Conservation (phyloP, 37 sponge, comb jelly and placozoan species). For the Aplysina aerophoba region DNA sequence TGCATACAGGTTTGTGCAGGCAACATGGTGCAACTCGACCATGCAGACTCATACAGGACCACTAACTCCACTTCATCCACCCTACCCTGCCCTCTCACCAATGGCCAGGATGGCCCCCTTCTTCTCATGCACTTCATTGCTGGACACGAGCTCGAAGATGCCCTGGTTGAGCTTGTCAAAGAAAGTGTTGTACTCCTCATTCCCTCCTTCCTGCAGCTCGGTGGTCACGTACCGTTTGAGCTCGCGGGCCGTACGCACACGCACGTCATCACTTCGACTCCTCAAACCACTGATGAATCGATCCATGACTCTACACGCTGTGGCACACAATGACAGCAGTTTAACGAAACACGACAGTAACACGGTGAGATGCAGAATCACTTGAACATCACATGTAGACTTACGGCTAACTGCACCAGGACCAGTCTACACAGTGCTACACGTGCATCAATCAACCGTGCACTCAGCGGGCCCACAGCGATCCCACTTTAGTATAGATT, state of each 20-base stretch:
- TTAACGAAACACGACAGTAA: too few relatives aligned
- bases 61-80: neutral
- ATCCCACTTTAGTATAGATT: too few relatives aligned
- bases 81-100: constrained; percentile 53
- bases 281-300: constrained; percentile 57
- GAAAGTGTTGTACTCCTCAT: constrained; percentile 56
- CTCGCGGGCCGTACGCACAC: constrained; percentile 70
- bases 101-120: constrained; percentile 94
- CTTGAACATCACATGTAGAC: too few relatives aligned
- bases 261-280: constrained; percentile 65
- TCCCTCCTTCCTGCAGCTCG: constrained; percentile 79
- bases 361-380: too few relatives aligned
- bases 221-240: constrained; percentile 78
- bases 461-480: too few relatives aligned
- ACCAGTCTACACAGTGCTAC: too few relatives aligned
- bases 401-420: too few relatives aligned
- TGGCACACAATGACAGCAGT: too few relatives aligned
- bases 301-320: constrained; percentile 5
- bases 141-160: constrained; percentile 77
- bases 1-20: neutral
- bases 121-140: constrained; percentile 90
- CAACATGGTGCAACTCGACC: neutral
- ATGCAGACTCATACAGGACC: neutral
- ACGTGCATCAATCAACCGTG: too few relatives aligned
- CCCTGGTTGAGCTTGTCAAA: constrained; percentile 81